Conservation (phyloP, 2,113 vertebrate species). For the Rhineura floridana region DNA sequence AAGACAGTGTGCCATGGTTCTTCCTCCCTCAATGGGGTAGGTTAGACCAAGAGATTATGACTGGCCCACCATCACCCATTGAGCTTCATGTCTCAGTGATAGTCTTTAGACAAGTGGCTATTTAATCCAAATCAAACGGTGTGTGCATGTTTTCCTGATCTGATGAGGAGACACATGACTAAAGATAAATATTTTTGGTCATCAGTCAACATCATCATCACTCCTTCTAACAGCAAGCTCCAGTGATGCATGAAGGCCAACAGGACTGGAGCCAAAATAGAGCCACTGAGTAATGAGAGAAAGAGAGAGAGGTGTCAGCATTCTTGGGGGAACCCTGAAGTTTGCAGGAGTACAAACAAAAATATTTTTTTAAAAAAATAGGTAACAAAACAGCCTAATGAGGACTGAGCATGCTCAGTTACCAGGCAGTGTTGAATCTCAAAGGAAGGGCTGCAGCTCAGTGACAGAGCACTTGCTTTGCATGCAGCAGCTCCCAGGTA, state of each 20-base stretch:
- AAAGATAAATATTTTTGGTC: not conserved
- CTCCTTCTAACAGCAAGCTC: not conserved
- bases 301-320: no score
- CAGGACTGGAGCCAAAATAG: not conserved
- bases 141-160: not conserved
- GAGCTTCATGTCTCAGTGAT: no score
- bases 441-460: no score
- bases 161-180: not conserved
- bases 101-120: not conserved
- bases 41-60: no score
- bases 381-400: not conserved
- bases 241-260: no score
- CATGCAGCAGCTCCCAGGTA: no score
- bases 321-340: no score
- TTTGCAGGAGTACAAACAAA: no score
- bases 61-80: no score
- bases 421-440: not conserved
- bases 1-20: no score
- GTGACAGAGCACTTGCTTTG: no score
- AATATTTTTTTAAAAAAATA: not conserved
- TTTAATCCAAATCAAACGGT: not conserved
- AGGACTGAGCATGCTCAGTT: not conserved
- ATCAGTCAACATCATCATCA: not conserved
- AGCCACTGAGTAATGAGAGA: not conserved
- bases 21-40: no score